Base-by-base conservation (phyloP, 1,140 invertebrate species). In the Hycleus cichorii region DNA sequence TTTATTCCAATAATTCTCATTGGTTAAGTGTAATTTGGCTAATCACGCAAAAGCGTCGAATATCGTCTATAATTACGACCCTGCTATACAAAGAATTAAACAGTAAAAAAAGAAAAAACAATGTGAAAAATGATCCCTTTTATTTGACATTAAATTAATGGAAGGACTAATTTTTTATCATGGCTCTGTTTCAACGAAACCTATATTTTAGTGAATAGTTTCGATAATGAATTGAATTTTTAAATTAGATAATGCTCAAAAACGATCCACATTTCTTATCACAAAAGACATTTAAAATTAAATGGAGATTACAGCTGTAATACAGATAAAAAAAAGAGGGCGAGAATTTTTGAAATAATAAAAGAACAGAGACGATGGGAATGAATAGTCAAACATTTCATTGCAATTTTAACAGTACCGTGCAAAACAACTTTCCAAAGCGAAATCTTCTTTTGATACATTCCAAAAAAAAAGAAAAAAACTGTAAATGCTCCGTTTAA, bases 81-180 rank as follows among this genome's bases (percentile, higher is more conserved):
- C 32, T 49, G 48, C 26, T 49, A 49, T 49, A 27, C 26, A 38
- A 10, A 38, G 48, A 49, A 27, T 49, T 18, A 18, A 18, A 18
- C 18, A 18, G 7, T 32, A 32, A 5, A 32, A 32, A 32, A 32
- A 32, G 32, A 49, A 32, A 49, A 49, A 49, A 49, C 48, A 49
- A 49, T 18, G 48, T 49, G 48, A 49, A 49, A 49, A 49, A 49
- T 49, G 48, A 49, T 49, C 48, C 32, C 39, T 49, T 49, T 49
- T 49, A 49, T 49, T 49, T 49, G 48, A 49, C 48, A 49, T 49
- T 49, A 49, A 49, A 49, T 49, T 49, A 49, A 49, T 49, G 48
- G 48, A 49, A 39, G 48, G 48, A 49, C 39, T 49, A 49, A 49
- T 49, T 49, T 48, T 49, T 49, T 49, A 49, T 32, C 39, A 39